Conservation (phyloP, 2,113 vertebrate genomes). For the Equus przewalskii region DNA sequence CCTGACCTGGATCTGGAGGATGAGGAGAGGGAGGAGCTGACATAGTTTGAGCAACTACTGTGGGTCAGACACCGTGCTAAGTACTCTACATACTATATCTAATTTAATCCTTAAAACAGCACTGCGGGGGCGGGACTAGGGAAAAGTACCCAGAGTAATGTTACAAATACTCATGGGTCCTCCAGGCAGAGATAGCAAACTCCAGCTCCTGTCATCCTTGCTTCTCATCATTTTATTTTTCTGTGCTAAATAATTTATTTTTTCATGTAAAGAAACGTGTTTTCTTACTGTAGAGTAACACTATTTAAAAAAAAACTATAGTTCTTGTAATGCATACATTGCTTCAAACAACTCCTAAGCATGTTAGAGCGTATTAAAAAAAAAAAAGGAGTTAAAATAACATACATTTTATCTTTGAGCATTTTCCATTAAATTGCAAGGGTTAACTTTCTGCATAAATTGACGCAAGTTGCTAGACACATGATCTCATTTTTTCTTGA, state of each 20-base stretch:
- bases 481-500: conserved; percentile 11
- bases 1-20: not conserved
- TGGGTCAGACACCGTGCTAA: not conserved
- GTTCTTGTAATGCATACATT: not conserved
- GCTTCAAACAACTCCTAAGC: not conserved
- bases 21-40: no score
- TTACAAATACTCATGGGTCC: not conserved
- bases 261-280: not conserved
- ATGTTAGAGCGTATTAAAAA: not conserved
- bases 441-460: not conserved
- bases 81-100: not conserved
- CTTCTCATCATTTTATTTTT: not conserved
- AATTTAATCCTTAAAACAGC: not conserved
- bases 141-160: no score
- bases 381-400: conserved; percentile 17
- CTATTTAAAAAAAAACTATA: not conserved
- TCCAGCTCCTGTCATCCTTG: not conserved
- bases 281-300: not conserved
- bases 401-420: not conserved
- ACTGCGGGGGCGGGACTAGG: not conserved
- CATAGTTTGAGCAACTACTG: not conserved
- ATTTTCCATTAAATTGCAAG: conserved; percentile 9
- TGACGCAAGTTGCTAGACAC: not conserved
- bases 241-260: not conserved
- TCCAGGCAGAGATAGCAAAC: not conserved